phyloP scores from a whole-genome alignment of 2,113 vertebrate species.

The Mionectes macconnelli region DNA sequence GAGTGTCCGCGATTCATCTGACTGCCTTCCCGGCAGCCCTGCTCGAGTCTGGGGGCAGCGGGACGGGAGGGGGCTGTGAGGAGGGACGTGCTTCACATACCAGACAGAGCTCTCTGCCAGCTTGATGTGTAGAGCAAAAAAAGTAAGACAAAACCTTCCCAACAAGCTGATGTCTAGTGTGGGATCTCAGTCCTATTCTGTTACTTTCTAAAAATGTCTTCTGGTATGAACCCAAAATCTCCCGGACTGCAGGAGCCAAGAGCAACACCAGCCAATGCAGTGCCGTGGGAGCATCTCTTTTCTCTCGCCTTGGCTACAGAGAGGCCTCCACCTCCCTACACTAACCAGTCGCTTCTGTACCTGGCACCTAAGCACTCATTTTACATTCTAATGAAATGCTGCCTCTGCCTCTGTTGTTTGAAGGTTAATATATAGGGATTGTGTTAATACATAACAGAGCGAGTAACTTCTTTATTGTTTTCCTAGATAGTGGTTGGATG shows the following conservation, averaged over 20 bases:
- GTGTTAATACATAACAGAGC: not conserved
- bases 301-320: accelerated
- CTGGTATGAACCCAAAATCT: not conserved
- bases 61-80: not conserved
- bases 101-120: not conserved
- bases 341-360: not conserved
- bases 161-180: not conserved
- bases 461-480: not conserved
- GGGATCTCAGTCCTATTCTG: not conserved
- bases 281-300: not conserved
- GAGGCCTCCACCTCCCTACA: accelerated
- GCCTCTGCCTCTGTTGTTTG: not conserved
- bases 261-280: accelerated
- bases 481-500: not conserved
- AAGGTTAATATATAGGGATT: not conserved
- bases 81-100: not conserved
- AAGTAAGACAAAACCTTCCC: not conserved
- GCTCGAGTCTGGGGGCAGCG: not conserved
- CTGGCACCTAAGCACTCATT: accelerated
- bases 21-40: not conserved
- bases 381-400: not conserved
- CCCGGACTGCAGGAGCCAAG: not conserved
- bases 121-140: not conserved
- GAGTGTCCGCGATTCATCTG: accelerated
- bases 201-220: slow-evolving; percentile 21